Evolutionary conservation across 1,140 invertebrate species (phyloP).

Genomic region (Solenopsis fugax): DNA sequence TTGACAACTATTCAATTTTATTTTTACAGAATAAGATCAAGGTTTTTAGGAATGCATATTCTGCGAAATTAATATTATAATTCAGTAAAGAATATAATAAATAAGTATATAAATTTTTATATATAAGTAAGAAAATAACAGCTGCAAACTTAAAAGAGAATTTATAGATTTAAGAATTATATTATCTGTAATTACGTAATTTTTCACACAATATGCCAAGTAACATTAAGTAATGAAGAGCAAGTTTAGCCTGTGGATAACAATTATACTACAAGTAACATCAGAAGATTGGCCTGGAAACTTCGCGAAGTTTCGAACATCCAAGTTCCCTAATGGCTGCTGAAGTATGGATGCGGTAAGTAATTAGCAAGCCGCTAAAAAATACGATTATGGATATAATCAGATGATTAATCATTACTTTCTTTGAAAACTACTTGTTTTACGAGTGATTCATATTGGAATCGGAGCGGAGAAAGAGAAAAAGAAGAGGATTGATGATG

Average conservation of each 20-base stretch:
- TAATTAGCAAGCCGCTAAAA: conserved; percentile 42
- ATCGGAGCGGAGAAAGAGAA: neutral
- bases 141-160: neutral
- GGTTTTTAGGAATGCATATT: neutral
- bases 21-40: neutral
- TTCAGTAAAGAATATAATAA: neutral
- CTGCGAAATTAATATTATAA: neutral
- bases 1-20: neutral
- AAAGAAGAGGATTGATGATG: neutral
- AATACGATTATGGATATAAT: conserved; percentile 32
- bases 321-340: conserved; percentile 32
- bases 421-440: conserved; percentile 15
- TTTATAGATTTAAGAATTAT: neutral
- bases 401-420: conserved; percentile 43
- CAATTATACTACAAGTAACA: conserved; percentile 37
- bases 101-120: neutral
- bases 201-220: conserved; percentile 1
- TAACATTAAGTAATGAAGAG: conserved; percentile 22
- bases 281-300: conserved; percentile 41
- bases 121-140: neutral
- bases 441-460: conserved; percentile 24
- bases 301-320: conserved; percentile 21
- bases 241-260: conserved; percentile 24
- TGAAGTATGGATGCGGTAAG: conserved; percentile 29
- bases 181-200: conserved; percentile 9